A percentile compares a stretch with the other conserved stretches of the same genome.
Conservation (phyloP, 1,140 invertebrate species). For the Plodia interpunctella region DNA sequence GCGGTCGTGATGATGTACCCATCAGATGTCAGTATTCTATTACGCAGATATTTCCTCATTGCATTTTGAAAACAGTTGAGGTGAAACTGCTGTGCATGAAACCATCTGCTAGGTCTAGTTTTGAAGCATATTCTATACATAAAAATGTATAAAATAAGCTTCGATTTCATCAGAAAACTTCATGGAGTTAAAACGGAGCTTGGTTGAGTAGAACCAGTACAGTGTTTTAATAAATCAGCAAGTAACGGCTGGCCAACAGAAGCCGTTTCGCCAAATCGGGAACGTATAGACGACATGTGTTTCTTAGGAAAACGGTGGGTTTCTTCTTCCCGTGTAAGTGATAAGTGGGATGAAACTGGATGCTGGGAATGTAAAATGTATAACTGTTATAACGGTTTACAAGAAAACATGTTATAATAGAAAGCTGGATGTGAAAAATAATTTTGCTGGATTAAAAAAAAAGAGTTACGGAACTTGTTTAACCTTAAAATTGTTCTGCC, state of each 20-base stretch:
- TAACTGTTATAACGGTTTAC: background rate
- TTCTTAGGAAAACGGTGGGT: conserved; percentile 36
- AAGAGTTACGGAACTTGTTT: too few relatives aligned
- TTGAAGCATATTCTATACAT: too few relatives aligned
- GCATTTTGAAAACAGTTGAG: too few relatives aligned
- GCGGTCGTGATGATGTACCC: background rate
- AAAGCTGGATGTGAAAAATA: too few relatives aligned
- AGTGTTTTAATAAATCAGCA: conserved; percentile 58
- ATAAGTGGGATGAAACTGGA: conserved; percentile 16
- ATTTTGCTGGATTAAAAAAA: too few relatives aligned
- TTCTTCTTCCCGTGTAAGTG: conserved; percentile 18
- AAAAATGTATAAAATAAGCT: too few relatives aligned
- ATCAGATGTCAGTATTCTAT: background rate
- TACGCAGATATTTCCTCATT: background rate
- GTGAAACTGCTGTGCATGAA: too few relatives aligned
- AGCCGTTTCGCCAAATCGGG: conserved; percentile 60
- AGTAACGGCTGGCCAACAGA: conserved; percentile 42
- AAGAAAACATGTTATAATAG: background rate
- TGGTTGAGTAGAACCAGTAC: conserved; percentile 32
- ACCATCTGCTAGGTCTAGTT: too few relatives aligned
- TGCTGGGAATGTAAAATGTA: conserved; percentile 8
- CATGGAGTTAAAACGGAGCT: background rate
- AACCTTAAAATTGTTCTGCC: too few relatives aligned
- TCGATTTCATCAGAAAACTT: background rate
- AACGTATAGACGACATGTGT: conserved; percentile 50